These are phyloP conservation scores for Clarias gariepinus DNA, from an alignment of 2,113 vertebrate genomes.

Conservation along the genomic window DNA sequence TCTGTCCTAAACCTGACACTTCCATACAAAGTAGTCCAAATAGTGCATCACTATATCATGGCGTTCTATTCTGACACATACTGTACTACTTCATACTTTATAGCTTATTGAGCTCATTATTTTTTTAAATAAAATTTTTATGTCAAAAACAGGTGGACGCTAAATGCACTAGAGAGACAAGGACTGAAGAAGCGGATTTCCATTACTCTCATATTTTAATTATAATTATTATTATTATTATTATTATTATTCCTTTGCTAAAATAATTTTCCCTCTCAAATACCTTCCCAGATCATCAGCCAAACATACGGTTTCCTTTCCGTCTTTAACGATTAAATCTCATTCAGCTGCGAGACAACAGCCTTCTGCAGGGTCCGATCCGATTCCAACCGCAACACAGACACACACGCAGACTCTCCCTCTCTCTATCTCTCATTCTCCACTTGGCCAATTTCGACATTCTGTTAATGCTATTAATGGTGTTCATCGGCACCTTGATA, in stretches of 20 bases:
- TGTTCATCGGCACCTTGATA: slow-evolving; percentile 28
- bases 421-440: not conserved
- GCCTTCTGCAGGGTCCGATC: slow-evolving; percentile 24
- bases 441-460: not conserved
- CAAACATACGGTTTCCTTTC: slow-evolving; percentile 11
- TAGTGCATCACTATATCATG: not conserved
- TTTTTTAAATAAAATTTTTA: not conserved
- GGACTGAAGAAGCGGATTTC: not conserved
- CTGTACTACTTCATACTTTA: not conserved
- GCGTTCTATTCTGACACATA: not conserved
- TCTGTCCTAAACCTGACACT: not conserved
- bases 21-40: not conserved
- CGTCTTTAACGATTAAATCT: slow-evolving; percentile 18
- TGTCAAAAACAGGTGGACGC: not conserved
- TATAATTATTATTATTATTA: no score
- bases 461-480: slow-evolving; percentile 35
- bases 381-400: slow-evolving; percentile 6
- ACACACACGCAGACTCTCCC: not conserved
- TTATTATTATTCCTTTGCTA: not conserved
- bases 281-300: slow-evolving; percentile 32
- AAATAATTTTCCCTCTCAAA: slow-evolving; percentile 21
- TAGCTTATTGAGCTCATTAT: not conserved
- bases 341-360: slow-evolving; percentile 26
- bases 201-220: not conserved
- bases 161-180: not conserved